A percentile compares a stretch with the other conserved stretches of the same genome.
Evolutionary conservation across 2,113 vertebrate genomes (phyloP).

Genomic region (Oreocharis arfaki): DNA sequence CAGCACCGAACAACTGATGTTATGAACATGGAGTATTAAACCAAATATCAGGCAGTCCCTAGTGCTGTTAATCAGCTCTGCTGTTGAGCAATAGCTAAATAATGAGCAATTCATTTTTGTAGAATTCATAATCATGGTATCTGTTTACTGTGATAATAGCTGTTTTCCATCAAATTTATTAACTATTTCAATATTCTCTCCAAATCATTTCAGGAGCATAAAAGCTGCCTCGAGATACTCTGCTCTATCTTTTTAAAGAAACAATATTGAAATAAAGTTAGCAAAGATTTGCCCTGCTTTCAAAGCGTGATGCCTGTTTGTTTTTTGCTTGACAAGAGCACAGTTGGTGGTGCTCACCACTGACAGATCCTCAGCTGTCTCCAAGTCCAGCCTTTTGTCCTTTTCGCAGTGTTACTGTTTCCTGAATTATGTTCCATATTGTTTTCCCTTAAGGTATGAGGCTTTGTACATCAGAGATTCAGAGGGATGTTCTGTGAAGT

Average conservation of each 20-base stretch:
- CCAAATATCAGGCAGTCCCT: neutral
- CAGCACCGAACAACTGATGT: neutral
- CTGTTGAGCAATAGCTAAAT: neutral
- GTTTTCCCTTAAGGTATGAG: neutral
- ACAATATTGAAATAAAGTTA: neutral
- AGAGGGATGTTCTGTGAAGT: neutral
- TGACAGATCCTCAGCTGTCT: neutral
- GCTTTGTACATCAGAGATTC: neutral
- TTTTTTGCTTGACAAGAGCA: neutral
- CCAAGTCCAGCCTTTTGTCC: neutral
- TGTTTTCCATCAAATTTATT: neutral
- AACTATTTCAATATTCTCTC: neutral
- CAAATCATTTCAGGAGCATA: neutral
- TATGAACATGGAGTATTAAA: neutral
- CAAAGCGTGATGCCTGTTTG: neutral
- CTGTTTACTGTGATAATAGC: neutral
- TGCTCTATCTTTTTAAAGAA: neutral
- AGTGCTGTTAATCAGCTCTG: neutral
- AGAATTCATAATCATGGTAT: slow-evolving; percentile 11
- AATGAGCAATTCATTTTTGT: neutral
- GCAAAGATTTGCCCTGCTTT: neutral
- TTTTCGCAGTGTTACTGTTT: neutral
- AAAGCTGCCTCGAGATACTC: neutral
- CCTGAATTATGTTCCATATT: neutral
- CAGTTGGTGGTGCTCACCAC: neutral